Percentiles rank a stretch among this genome's conserved stretches.
phyloP scores from a whole-genome alignment of 1,140 invertebrate species.

The Leptonema lineaticorne region DNA sequence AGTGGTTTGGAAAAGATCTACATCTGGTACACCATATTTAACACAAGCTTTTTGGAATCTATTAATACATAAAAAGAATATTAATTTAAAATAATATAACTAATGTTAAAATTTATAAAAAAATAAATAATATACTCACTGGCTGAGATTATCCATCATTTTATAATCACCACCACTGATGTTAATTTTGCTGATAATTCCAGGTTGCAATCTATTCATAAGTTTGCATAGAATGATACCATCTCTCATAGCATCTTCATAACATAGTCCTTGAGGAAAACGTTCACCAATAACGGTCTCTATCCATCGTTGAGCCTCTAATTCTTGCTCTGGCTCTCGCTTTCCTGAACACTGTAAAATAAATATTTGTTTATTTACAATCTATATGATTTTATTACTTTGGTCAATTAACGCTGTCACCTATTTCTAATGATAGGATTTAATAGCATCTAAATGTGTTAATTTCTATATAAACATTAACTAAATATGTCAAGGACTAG shows the following conservation, averaged over 20 bases:
- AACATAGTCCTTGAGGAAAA: constrained; percentile 66
- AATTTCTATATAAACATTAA: background rate
- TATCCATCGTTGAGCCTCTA: constrained; percentile 86
- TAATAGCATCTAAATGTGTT: background rate
- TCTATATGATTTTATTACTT: too few relatives aligned
- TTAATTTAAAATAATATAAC: background rate
- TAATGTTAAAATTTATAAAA: background rate
- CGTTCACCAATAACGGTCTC: constrained; percentile 79
- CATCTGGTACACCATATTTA: constrained; percentile 83
- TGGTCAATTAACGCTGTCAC: too few relatives aligned
- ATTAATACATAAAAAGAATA: constrained; percentile 41
- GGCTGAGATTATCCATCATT: constrained; percentile 91
- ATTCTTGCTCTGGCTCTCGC: constrained; percentile 80
- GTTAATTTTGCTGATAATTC: constrained; percentile 84
- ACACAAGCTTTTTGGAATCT: constrained; percentile 88
- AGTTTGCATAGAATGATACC: constrained; percentile 79
- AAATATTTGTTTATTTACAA: too few relatives aligned
- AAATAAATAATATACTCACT: constrained; percentile 59
- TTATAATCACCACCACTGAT: constrained; percentile 86
- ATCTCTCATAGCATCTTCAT: constrained; percentile 80
- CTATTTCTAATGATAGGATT: too few relatives aligned
- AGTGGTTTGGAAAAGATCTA: constrained; percentile 92
- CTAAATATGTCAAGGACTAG: constrained; percentile 22
- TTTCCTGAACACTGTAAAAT: constrained; percentile 76
- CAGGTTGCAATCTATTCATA: constrained; percentile 85